Evolutionary conservation across 1,140 invertebrate genomes (phyloP), one percentile per base, ranked within the genome.

Genomic region (Argopecten irradians): DNA sequence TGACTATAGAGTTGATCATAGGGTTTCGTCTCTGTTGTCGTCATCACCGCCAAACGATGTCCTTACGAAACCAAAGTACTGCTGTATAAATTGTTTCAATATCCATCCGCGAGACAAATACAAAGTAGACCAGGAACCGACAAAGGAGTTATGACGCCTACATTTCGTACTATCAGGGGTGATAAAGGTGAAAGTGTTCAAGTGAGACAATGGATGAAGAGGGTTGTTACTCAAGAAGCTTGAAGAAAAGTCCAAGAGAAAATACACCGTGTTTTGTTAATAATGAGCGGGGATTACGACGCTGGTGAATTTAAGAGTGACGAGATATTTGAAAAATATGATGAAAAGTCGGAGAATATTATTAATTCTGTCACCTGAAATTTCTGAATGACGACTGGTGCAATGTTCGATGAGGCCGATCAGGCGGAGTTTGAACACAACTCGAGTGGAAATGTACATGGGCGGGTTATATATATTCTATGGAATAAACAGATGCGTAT

Each of bases 61-160:
- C 90, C 91, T 1, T 92, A 92, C 33, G 92, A 92, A 82, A 92
- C 92, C 9, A 92, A 92, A 89, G 92, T 92, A 41, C 84, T 92
- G 28, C 19, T 92, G 34, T 91, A 86, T 33, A 89, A 87, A 86
- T 36, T 91, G 16, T 89, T n/a, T 91, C n/a, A 32, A 89, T 0
- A 90, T 91, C 0, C 92, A 92, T 85, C 91, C 92, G 8, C 36
- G 46, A 0, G 90, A 91, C 46, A 91, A 87, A 9, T 91, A 91
- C 39, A n/a, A 84, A 32, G 86, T 91, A 9, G 92, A 92, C 34
- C 13, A 82, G 22, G 85, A 85, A 0, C 83, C 82, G 7, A 55
- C 39, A 22, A 90, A 86, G 33, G 9, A 36, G 13, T 88, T n/a
- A 90, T 71, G 91, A 92, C 55, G 89, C 89, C 13, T 91, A 90